phyloP scores from a whole-genome alignment of 2,113 vertebrate genomes.

The Dipodomys ordii region DNA sequence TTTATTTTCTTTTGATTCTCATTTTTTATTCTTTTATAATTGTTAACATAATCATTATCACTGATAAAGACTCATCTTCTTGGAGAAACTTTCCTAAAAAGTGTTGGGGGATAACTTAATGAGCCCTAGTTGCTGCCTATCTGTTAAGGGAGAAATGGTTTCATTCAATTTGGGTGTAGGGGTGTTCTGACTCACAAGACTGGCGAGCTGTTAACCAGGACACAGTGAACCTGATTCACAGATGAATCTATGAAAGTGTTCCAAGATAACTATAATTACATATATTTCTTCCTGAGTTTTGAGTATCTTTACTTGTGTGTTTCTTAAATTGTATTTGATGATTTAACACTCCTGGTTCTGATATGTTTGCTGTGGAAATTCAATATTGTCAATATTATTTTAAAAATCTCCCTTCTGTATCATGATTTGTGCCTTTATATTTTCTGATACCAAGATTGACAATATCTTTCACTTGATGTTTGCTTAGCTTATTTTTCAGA shows the following conservation, averaged over 20 bases:
- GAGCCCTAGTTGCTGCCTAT: background rate
- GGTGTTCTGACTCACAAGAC: background rate
- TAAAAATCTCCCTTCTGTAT: background rate
- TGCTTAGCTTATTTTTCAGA: background rate
- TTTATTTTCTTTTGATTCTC: background rate
- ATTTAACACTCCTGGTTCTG: background rate
- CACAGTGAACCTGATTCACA: background rate
- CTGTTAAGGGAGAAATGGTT: background rate
- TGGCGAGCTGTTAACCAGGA: background rate
- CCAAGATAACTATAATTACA: background rate
- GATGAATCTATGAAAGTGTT: background rate
- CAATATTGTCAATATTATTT: conserved; percentile 7
- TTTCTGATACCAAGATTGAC: background rate
- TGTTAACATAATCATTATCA: background rate
- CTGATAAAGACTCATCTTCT: background rate
- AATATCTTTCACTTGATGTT: background rate
- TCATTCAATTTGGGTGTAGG: too few relatives aligned
- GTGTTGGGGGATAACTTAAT: background rate
- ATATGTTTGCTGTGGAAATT: conserved; percentile 28
- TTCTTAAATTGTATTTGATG: conserved; percentile 27
- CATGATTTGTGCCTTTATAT: background rate
- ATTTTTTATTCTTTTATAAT: background rate
- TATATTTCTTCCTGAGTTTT: background rate
- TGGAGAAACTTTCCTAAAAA: background rate
- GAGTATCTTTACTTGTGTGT: background rate